A percentile compares a stretch with the other conserved stretches of the same genome.
These are phyloP conservation scores for Chelonus insularis DNA, from an alignment of 1,140 invertebrate species.

Conservation along the genomic window DNA sequence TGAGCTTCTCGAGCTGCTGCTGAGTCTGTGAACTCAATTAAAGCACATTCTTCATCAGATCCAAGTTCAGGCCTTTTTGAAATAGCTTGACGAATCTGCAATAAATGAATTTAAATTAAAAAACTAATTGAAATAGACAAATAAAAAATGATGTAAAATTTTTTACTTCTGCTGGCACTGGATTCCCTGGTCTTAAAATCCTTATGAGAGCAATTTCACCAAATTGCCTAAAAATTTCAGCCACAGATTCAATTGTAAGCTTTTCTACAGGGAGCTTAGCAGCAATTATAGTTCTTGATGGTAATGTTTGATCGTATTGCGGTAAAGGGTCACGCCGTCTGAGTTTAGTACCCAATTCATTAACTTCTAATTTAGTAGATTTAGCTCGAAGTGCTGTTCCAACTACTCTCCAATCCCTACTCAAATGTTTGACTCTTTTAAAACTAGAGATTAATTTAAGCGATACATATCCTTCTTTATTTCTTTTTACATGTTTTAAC, in stretches of 20 bases:
- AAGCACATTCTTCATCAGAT: slow-evolving; percentile 76
- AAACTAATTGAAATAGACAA: slow-evolving; percentile 1
- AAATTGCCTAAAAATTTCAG: slow-evolving; percentile 82
- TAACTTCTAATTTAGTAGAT: slow-evolving; percentile 85
- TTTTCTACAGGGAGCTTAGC: slow-evolving; percentile 82
- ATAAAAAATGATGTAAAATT: no score
- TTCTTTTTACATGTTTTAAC: slow-evolving; percentile 89
- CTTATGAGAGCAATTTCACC: slow-evolving; percentile 87
- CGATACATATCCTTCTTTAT: slow-evolving; percentile 93
- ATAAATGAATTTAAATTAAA: background rate
- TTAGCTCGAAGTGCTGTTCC: slow-evolving; percentile 75
- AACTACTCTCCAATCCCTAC: slow-evolving; percentile 91
- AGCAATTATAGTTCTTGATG: slow-evolving; percentile 86
- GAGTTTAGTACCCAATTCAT: slow-evolving; percentile 89
- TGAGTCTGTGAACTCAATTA: slow-evolving; percentile 87
- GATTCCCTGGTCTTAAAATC: slow-evolving; percentile 82
- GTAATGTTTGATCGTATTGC: slow-evolving; percentile 86
- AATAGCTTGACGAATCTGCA: slow-evolving; percentile 75
- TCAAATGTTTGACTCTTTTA: slow-evolving; percentile 88
- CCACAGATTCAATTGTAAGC: slow-evolving; percentile 83
- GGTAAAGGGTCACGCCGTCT: slow-evolving; percentile 82
- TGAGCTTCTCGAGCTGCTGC: slow-evolving; percentile 80
- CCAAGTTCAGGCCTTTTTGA: slow-evolving; percentile 87
- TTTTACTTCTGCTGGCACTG: slow-evolving; percentile 77
- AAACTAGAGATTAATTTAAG: slow-evolving; percentile 92